A percentile compares a stretch with the other conserved stretches of the same genome.
Evolutionary conservation across 2,113 vertebrate genomes (phyloP).

Genomic region (Pluvianellus socialis): DNA sequence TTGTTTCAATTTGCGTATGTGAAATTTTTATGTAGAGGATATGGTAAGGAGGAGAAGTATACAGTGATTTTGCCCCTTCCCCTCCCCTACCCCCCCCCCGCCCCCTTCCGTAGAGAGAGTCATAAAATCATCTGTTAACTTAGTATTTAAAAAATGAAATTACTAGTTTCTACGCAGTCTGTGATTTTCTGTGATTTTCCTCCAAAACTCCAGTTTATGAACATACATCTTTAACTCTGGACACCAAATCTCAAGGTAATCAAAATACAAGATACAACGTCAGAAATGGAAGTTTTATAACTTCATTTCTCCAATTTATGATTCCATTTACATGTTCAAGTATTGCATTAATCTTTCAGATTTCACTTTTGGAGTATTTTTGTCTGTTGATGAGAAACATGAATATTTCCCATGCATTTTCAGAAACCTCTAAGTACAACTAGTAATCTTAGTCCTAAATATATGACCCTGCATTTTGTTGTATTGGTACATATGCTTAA

Average conservation of each 20-base stretch:
- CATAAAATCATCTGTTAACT: neutral
- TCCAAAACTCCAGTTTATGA: neutral
- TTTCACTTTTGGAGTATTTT: neutral
- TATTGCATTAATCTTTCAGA: neutral
- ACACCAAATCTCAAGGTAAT: neutral
- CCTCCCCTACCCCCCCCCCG: no score
- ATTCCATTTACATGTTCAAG: neutral
- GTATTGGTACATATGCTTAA: neutral
- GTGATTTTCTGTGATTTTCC: neutral
- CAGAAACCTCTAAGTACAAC: neutral
- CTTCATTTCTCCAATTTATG: neutral
- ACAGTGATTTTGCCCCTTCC: neutral
- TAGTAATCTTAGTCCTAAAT: neutral
- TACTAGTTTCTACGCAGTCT: neutral
- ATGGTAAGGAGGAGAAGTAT: neutral
- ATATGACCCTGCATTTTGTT: neutral
- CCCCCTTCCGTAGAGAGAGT: rapidly evolving
- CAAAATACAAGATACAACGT: neutral
- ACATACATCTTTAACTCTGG: neutral
- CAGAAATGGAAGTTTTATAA: neutral
- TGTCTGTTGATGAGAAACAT: neutral
- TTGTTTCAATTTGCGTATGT: neutral
- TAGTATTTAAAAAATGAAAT: neutral
- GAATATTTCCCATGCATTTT: neutral
- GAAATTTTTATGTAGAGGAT: neutral